Evolutionary conservation across 2,797 vertebrate genomes (phyloP).

Genomic region (Acanthurus lineatus): DNA sequence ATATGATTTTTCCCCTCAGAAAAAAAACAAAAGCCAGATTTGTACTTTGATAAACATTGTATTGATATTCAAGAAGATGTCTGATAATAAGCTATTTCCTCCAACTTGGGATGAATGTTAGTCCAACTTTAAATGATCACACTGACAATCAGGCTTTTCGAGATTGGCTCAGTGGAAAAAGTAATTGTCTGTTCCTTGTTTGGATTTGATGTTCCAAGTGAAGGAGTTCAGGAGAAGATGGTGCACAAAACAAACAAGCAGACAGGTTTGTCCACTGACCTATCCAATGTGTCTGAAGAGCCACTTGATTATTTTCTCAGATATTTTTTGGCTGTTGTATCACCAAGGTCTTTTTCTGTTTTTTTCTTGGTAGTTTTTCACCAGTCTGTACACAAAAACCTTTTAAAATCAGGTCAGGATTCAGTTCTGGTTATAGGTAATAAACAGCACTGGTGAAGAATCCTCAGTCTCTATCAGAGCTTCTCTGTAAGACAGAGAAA

Average conservation of each 20-base stretch:
- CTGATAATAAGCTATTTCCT: constrained; percentile 8
- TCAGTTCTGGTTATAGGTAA: constrained; percentile 8
- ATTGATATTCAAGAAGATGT: constrained; percentile 15
- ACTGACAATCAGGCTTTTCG: constrained; percentile 8
- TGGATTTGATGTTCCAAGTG: neutral
- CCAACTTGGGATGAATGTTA: neutral
- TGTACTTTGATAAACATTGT: neutral
- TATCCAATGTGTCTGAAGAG: neutral
- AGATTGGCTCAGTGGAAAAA: neutral
- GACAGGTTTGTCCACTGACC: neutral
- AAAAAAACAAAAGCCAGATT: neutral
- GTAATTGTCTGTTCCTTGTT: neutral
- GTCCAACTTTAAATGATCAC: constrained; percentile 22
- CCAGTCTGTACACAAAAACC: neutral
- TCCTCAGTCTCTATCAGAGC: neutral
- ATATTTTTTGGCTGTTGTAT: neutral
- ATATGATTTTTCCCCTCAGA: neutral
- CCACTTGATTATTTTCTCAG: neutral
- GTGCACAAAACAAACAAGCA: neutral
- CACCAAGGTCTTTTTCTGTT: neutral
- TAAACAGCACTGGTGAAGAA: neutral
- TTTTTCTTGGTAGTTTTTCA: neutral
- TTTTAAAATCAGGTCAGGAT: neutral
- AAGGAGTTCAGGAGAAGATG: neutral
- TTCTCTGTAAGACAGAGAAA: neutral